Conservation (phyloP, 1,140 invertebrate species). For the Platyscapa corneri region DNA sequence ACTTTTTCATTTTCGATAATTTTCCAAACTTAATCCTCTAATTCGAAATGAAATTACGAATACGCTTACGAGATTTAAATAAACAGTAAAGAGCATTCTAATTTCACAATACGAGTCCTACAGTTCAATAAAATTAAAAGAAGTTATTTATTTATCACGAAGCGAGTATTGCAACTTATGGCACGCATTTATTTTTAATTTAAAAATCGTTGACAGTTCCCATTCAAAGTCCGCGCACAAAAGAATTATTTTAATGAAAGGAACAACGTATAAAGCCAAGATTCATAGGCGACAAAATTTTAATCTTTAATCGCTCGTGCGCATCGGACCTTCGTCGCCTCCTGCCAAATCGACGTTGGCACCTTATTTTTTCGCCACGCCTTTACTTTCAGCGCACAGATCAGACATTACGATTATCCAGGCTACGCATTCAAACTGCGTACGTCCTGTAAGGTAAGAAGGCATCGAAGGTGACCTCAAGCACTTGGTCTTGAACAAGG, state of each 20-base stretch:
- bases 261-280: not conserved
- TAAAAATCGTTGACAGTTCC: no score
- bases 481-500: conserved; percentile 40
- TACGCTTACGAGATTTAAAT: no score
- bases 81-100: no score
- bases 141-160: no score
- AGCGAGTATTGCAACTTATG: no score
- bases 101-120: no score
- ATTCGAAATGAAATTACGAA: no score
- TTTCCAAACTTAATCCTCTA: no score
- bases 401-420: not conserved
- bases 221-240: not conserved
- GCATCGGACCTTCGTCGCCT: not conserved
- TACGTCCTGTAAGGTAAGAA: not conserved
- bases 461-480: conserved; percentile 54
- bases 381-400: not conserved
- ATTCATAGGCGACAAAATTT: not conserved
- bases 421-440: not conserved
- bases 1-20: no score
- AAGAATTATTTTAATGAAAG: not conserved
- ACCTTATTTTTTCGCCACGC: not conserved
- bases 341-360: conserved; percentile 3
- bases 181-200: no score
- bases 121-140: no score
- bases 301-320: not conserved